Percentiles rank a stretch among this genome's conserved stretches.
These are phyloP conservation scores for Coboldia fuscipes DNA, from an alignment of 1,140 invertebrate species.

Conservation along the genomic window DNA sequence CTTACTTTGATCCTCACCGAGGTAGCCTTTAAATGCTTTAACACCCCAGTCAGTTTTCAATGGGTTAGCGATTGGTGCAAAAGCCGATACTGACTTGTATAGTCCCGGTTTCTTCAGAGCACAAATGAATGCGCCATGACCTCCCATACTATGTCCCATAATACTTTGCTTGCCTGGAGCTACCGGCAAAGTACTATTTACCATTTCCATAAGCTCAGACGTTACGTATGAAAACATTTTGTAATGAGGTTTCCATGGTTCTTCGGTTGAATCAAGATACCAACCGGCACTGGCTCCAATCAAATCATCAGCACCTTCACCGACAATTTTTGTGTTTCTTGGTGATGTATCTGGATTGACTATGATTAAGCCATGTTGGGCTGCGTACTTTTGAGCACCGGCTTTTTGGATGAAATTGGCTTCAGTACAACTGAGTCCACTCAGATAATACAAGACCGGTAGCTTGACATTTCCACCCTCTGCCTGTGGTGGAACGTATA, in stretches of 20 bases:
- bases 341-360: constrained; percentile 81
- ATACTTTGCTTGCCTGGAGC: constrained; percentile 44
- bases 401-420: constrained; percentile 93
- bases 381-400: constrained; percentile 69
- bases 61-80: constrained; percentile 90
- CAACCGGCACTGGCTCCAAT: constrained; percentile 92
- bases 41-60: constrained; percentile 65
- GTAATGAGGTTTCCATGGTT: constrained; percentile 87
- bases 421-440: constrained; percentile 87
- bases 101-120: constrained; percentile 78
- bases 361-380: constrained; percentile 45
- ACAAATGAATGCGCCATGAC: constrained; percentile 86
- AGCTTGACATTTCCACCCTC: constrained; percentile 37
- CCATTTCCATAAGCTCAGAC: constrained; percentile 62
- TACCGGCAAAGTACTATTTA: constrained; percentile 49
- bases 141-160: constrained; percentile 91
- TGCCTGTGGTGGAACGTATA: constrained; percentile 65
- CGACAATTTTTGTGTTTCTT: constrained; percentile 66
- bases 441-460: constrained; percentile 84
- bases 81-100: constrained; percentile 85
- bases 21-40: constrained; percentile 71
- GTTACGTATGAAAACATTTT: constrained; percentile 95
- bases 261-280: constrained; percentile 79
- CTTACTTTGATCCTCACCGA: constrained; percentile 41
- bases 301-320: constrained; percentile 79